phyloP scores from a whole-genome alignment of 2,888 invertebrate species.

The Brenthis ino region DNA sequence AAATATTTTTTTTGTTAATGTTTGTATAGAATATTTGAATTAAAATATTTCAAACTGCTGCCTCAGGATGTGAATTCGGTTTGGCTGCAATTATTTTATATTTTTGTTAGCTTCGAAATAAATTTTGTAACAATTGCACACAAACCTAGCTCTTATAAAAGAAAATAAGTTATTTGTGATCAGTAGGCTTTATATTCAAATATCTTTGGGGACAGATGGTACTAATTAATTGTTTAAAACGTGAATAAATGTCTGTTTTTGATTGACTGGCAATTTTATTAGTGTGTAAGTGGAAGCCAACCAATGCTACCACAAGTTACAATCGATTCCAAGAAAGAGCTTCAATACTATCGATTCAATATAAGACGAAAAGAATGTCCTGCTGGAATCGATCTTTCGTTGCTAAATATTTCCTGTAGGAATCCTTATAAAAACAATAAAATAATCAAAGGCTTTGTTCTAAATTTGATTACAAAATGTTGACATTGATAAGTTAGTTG shows the following conservation, averaged over 20 bases:
- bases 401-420: constrained; percentile 33
- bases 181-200: neutral
- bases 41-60: too few species aligned
- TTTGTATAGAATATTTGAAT: too few species aligned
- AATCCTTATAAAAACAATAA: constrained; percentile 32
- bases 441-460: constrained; percentile 10
- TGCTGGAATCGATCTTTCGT: constrained; percentile 33
- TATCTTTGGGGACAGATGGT: neutral
- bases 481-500: constrained; percentile 12
- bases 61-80: too few species aligned
- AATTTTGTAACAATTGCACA: too few species aligned
- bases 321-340: constrained; percentile 35
- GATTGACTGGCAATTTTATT: constrained; percentile 20
- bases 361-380: constrained; percentile 36
- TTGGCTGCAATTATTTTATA: too few species aligned
- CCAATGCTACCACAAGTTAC: constrained; percentile 27
- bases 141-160: neutral
- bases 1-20: too few species aligned
- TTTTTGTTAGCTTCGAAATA: too few species aligned
- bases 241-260: constrained; percentile 6
- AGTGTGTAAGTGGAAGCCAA: constrained; percentile 34
- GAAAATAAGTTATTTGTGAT: neutral
- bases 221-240: constrained; percentile 1
- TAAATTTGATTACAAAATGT: neutral
- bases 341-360: constrained; percentile 27